A percentile compares a stretch with the other conserved stretches of the same genome.
Conservation (phyloP, 2,113 vertebrate genomes). For the Bettongia penicillata region DNA sequence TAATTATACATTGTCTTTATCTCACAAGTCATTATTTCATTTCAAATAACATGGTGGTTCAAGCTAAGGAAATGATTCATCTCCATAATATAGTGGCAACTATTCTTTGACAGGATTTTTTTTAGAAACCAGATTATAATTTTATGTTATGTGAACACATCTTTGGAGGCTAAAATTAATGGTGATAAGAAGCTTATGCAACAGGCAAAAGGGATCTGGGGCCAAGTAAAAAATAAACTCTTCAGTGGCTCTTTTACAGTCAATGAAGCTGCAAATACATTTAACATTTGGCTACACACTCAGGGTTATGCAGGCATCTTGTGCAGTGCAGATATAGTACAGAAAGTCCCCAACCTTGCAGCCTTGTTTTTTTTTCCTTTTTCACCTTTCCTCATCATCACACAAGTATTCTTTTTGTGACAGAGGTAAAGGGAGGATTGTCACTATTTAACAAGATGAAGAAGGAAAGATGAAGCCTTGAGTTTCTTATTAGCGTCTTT, state of each 20-base stretch:
- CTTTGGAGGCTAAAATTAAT: conserved; percentile 77
- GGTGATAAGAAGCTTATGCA: conserved; percentile 76
- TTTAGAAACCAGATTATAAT: conserved; percentile 75
- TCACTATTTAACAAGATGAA: conserved; percentile 19
- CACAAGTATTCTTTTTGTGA: neutral
- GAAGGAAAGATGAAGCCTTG: conserved; percentile 5
- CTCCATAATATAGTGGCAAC: conserved; percentile 69
- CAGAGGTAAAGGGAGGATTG: neutral
- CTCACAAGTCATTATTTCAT: conserved; percentile 74
- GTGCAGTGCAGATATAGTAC: neutral
- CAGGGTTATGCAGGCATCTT: conserved; percentile 36
- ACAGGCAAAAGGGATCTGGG: conserved; percentile 65
- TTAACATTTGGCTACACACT: conserved; percentile 3
- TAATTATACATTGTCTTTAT: conserved; percentile 70
- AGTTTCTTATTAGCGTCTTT: neutral
- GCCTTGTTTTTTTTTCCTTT: neutral
- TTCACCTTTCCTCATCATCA: conserved; percentile 21
- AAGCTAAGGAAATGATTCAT: conserved; percentile 76
- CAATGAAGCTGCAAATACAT: conserved; percentile 8
- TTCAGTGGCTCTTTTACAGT: conserved; percentile 38
- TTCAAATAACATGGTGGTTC: conserved; percentile 68
- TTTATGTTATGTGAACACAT: conserved; percentile 73
- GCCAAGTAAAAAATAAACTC: conserved; percentile 67
- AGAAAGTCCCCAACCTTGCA: neutral
- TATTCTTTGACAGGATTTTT: conserved; percentile 62